Evolutionary conservation across 2,113 vertebrate genomes (phyloP).

Genomic region (Pungitius pungitius): DNA sequence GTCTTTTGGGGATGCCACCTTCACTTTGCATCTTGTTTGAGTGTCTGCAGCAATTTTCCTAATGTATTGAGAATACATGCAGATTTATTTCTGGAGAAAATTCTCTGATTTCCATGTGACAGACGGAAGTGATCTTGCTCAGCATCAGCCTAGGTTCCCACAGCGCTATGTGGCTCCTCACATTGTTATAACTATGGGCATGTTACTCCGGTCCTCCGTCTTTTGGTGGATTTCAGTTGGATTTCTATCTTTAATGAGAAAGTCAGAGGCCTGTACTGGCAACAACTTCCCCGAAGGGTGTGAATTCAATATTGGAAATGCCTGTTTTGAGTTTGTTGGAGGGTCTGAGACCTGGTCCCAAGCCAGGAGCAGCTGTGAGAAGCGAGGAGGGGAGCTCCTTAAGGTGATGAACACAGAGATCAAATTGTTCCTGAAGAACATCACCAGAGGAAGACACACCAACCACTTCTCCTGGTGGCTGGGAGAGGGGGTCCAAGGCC

Average conservation of each 20-base stretch:
- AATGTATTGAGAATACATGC: conserved; percentile 75
- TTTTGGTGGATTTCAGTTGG: conserved; percentile 67
- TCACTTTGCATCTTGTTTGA: conserved; percentile 82
- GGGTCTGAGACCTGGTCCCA: conserved; percentile 61
- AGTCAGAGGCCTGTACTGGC: conserved; percentile 12
- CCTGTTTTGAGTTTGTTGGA: conserved; percentile 69
- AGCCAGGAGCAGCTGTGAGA: conserved; percentile 67
- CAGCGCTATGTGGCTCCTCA: conserved; percentile 39
- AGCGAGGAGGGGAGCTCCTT: conserved; percentile 72
- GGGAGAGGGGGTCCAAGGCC: conserved; percentile 27
- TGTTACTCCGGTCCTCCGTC: conserved; percentile 30
- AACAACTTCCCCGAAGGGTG: neutral
- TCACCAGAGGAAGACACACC: conserved; percentile 11
- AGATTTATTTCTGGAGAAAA: conserved; percentile 70
- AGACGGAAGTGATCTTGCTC: conserved; percentile 39
- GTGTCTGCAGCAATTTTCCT: conserved; percentile 79
- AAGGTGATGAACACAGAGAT: conserved; percentile 33
- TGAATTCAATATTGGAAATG: conserved; percentile 49
- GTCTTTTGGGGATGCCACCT: conserved; percentile 41
- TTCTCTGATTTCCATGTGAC: conserved; percentile 72
- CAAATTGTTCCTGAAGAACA: conserved; percentile 52
- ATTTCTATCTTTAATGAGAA: conserved; percentile 29
- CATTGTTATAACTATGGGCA: conserved; percentile 53
- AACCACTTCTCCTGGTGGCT: conserved; percentile 77
- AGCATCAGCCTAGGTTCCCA: conserved; percentile 25